Conservation (phyloP, 2,888 invertebrate genomes). For the Pyrrhosoma nymphula region DNA sequence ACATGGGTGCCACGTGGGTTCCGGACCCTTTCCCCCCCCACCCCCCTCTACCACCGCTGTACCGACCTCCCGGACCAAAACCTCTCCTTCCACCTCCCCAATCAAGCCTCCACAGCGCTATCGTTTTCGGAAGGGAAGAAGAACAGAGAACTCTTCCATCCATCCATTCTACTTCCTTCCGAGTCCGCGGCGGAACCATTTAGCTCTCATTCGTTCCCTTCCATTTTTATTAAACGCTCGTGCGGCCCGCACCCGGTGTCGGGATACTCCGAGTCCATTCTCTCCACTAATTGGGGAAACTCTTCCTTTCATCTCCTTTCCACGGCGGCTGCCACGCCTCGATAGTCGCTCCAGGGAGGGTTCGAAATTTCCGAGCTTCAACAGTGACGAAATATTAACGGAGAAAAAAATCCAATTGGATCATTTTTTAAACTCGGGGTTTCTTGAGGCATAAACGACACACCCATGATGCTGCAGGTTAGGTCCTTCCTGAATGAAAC, state of each 20-base stretch:
- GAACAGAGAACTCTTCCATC: background rate
- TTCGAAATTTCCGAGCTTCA: background rate
- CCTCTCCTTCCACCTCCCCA: background rate
- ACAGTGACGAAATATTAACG: too few relatives aligned
- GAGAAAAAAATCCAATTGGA: too few relatives aligned
- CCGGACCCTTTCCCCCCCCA: background rate
- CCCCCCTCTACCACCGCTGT: background rate
- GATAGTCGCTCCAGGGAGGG: too few relatives aligned
- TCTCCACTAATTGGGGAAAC: background rate
- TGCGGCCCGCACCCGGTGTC: background rate
- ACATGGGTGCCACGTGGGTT: background rate
- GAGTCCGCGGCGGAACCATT: background rate
- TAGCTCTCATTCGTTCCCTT: background rate
- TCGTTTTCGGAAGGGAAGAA: conserved; percentile 17
- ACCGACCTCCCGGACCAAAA: background rate
- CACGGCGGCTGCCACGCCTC: too few relatives aligned
- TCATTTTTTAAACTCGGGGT: too few relatives aligned
- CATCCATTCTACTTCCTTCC: background rate
- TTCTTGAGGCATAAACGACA: too few relatives aligned
- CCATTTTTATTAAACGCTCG: background rate
- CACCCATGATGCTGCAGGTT: too few relatives aligned
- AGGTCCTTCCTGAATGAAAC: too few relatives aligned
- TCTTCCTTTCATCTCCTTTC: background rate
- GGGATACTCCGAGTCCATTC: background rate
- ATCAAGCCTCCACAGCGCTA: background rate